Base-by-base conservation (phyloP, 2,797 vertebrate species). In the Silurus aristotelis region DNA sequence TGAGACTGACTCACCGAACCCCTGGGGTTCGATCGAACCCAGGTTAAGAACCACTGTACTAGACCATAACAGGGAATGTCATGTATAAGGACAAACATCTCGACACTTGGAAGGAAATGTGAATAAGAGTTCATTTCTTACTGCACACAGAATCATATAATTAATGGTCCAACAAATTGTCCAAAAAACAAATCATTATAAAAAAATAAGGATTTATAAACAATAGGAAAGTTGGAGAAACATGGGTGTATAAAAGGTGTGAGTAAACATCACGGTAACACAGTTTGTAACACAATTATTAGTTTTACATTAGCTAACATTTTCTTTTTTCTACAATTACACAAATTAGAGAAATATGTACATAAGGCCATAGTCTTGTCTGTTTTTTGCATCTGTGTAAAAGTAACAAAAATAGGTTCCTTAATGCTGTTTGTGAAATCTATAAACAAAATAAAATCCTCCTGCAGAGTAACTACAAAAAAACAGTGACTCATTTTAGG, bases 401-500 rank as follows among this genome's bases (percentile, higher is more conserved):
- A 15, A n/a, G 17, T 64, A 48, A 79, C 20, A 46, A 5, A 61
- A 46, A 64, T 19, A 66, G 43, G 9, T 8, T 15, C 1, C 5
- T n/a, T 61, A 10, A 82, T 70, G 66, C 61, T 52, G 22, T 75
- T 76, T 76, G 55, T 46, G 46, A 43, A 80, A 66, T 55, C 56
- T 38, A 67, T 58, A 19, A 76, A 63, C 6, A 22, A 17, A 3
- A 3, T 15, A 82, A 80, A 81, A 20, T 14, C 0, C 56, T n/a
- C 66, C 46, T 70, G 14, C 52, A n/a, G 10, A 48, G 20, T 61
- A 38, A 72, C 75, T 63, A 38, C 43, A 80, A 83, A 80, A 73
- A 83, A 14, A 25, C 22, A 61, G 56, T 17, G 58, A 77, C 56
- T 83, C 85, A 86, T 78, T 70, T 56, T 72, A 48, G 56, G 20